Base-by-base conservation (phyloP, 2,888 invertebrate species). In the Lasioglossum zephyrum region DNA sequence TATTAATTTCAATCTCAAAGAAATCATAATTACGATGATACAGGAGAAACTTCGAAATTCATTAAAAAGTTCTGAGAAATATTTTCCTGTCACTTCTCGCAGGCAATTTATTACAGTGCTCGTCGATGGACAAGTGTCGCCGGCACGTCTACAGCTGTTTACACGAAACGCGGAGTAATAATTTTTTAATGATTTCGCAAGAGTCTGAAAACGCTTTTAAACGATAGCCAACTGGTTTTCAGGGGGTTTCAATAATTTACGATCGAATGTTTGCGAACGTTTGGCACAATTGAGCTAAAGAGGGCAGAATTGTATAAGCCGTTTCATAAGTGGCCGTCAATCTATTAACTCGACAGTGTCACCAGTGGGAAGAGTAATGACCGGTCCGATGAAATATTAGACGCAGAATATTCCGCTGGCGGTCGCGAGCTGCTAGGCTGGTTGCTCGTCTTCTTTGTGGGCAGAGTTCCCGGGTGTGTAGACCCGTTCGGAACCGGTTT, bases 341-440 rank as follows among this genome's bases (percentile, higher is more conserved):
- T 66, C 66, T 36, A 66, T 66, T 66, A 66, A 36, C 66, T 31
- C 22, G 36, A 0, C 66, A 0, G 31, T 66, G 66, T 66, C 66
- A 66, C 49, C 57, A 36, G 66, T 22, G 53, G 18, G 66, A 66
- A 66, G 66, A 66, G 66, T 66, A 66, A 66, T 78, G 49, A 53
- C 75, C 31, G 22, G 39, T 36, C 36, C 70, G 70, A 70, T 22
- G 41, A 22, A 36, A 36, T 36, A 66, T 66, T 66, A 66, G 66
- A 66, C 31, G 66, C 31, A 18, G 36, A 66, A 66, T 66, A 66
- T 66, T 66, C 66, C 36, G 31, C 18, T 22, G 66, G 66, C 18
- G 36, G 36, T 31, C 16, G 18, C 66, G 66, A 18, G 66, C 8
- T 6, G 31, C 18, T 9, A 8, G 18, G 66, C 36, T 36, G 31